Percentiles rank a stretch among this genome's conserved stretches.
These are phyloP conservation scores for Phaonia tiefii DNA, from an alignment of 2,888 invertebrate species.

Conservation along the genomic window DNA sequence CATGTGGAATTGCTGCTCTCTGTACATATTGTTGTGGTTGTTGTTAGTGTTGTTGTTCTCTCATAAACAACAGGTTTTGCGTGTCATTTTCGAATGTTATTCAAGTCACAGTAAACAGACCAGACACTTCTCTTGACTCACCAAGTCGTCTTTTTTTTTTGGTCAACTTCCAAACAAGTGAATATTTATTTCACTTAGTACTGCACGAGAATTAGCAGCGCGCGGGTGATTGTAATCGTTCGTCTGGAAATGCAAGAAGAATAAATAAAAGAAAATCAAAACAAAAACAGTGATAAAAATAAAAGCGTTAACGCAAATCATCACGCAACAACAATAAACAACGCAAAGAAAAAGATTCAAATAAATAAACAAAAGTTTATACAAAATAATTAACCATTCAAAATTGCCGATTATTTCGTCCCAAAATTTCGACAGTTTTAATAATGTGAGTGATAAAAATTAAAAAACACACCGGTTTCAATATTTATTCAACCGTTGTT, in stretches of 20 bases:
- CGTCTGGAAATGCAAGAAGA: too few species aligned
- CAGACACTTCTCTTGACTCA: slow-evolving; percentile 9
- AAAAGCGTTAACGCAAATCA: neutral
- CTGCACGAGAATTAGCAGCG: slow-evolving; percentile 14
- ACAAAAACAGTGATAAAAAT: neutral
- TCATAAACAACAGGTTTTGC: slow-evolving; percentile 47
- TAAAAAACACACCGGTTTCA: neutral
- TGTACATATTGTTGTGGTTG: slow-evolving; percentile 34
- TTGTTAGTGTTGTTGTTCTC: slow-evolving; percentile 14
- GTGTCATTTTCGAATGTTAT: slow-evolving; percentile 36
- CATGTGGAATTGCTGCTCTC: too few species aligned
- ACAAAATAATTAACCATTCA: too few species aligned
- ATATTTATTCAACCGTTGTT: neutral
- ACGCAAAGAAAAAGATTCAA: too few species aligned
- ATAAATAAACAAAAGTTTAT: too few species aligned
- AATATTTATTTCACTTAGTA: too few species aligned
- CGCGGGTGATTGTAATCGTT: neutral
- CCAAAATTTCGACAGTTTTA: neutral
- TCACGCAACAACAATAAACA: neutral
- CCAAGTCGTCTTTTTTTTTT: too few species aligned
- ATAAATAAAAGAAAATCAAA: too few species aligned
- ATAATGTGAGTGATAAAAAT: neutral
- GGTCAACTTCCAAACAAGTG: neutral
- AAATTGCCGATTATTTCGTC: too few species aligned
- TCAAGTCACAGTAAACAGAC: slow-evolving; percentile 4